A percentile compares a stretch with the other conserved stretches of the same genome.
phyloP scores from a whole-genome alignment of 2,888 invertebrate genomes.

The Cheilosia grossa region DNA sequence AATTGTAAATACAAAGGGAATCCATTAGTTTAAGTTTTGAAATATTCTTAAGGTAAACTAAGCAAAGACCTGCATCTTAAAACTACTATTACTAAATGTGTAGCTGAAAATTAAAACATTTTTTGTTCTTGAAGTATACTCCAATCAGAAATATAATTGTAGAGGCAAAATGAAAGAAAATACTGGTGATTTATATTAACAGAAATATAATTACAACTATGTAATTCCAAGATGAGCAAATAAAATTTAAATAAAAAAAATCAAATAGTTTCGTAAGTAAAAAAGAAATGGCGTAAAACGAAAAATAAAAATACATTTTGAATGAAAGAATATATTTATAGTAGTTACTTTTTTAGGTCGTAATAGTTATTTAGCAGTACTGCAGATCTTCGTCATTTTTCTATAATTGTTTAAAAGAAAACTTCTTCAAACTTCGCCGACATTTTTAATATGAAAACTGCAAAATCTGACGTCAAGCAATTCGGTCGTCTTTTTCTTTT shows the following conservation, averaged over 20 bases:
- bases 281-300: slow-evolving; percentile 7
- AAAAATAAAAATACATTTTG: slow-evolving; percentile 63
- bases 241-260: slow-evolving; percentile 18
- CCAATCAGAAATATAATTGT: slow-evolving; percentile 22
- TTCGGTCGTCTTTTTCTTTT: no score
- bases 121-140: slow-evolving; percentile 22
- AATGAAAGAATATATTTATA: slow-evolving; percentile 17
- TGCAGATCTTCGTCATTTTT: no score
- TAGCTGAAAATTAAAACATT: slow-evolving; percentile 17
- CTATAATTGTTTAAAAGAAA: no score
- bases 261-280: slow-evolving; percentile 30
- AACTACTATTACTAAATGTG: slow-evolving; percentile 42
- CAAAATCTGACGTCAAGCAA: no score
- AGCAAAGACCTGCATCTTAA: slow-evolving; percentile 17
- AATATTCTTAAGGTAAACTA: slow-evolving; percentile 17
- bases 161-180: slow-evolving; percentile 32
- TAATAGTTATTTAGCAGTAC: no score
- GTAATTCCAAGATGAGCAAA: slow-evolving; percentile 22
- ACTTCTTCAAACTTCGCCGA: no score
- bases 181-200: slow-evolving; percentile 63
- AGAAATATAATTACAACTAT: slow-evolving; percentile 22
- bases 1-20: slow-evolving; percentile 46
- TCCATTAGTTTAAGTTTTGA: not conserved
- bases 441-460: no score
- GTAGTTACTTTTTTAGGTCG: no score